Base-by-base conservation (phyloP, 1,140 invertebrate species). In the Sinonovacula constricta region DNA sequence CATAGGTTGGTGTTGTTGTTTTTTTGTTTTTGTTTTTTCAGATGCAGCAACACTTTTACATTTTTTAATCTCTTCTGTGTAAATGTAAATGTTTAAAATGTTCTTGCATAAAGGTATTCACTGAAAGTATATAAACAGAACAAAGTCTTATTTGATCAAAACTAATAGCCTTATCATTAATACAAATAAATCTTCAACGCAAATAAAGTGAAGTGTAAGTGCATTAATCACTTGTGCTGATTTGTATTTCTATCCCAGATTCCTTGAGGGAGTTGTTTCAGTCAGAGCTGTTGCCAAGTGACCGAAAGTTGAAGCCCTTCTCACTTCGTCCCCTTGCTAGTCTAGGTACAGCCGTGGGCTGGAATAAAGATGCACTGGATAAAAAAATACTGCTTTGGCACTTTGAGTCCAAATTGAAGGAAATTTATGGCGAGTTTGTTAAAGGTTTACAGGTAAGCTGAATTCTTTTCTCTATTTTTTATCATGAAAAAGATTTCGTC, bases 371-470 rank as follows among this genome's bases (percentile, higher is more conserved):
- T 30, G 84, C 86, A 2, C 86, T 91, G 51, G 91, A 93, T 39
- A 91, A 89, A 76, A 83, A 88, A 30, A 85, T 95, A 1, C 77
- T 94, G 2, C 79, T 92, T n/a, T 94, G 91, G 92, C 94, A 94
- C 82, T 98, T 95, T 92, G 97, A 98, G 91, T 94, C 95, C 86
- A 93, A 95, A 83, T 89, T 99, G 5, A 96, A 96, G 88, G 92
- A 94, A 80, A 90, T 93, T 28, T 98, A 97, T 92, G 91, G 92
- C n/a, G 91, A 92, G 86, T 96, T 95, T 89, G 85, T 96, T 3
- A 89, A 92, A 69, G 92, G 93, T 34, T 80, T 97, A 39, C 93
- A 94, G 74, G 91, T 92, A 86, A 83, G 80, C n/a, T n/a, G n/a
- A n/a, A n/a, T n/a, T n/a, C n/a, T n/a, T n/a, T n/a, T n/a, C n/a